These are phyloP conservation scores for Drosophila neotestacea DNA, from an alignment of 2,888 invertebrate species.

Conservation along the genomic window DNA sequence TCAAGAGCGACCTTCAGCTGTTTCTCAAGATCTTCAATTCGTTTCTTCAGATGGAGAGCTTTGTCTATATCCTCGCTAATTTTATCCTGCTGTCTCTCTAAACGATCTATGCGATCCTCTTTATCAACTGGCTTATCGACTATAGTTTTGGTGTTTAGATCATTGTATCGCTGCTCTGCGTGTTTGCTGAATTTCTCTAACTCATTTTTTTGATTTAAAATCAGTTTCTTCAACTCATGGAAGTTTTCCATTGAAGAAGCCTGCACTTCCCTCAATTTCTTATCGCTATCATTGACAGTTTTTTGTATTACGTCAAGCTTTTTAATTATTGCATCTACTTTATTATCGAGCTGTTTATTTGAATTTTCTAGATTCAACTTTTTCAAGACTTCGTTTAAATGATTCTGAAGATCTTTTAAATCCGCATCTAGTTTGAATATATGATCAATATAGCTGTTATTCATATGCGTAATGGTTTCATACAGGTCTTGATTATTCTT, in stretches of 20 bases:
- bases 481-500: background rate
- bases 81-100: slow-evolving; percentile 14
- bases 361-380: background rate
- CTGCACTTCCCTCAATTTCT: background rate
- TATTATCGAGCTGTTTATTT: slow-evolving; percentile 3
- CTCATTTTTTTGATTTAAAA: background rate
- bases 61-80: background rate
- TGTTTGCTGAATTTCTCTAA: background rate
- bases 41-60: background rate
- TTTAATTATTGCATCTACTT: slow-evolving; percentile 3
- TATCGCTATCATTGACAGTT: background rate
- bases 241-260: background rate
- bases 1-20: background rate
- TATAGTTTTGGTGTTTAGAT: background rate
- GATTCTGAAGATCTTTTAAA: background rate
- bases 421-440: background rate
- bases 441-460: slow-evolving; percentile 10
- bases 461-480: background rate
- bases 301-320: background rate
- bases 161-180: background rate
- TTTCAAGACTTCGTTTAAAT: background rate
- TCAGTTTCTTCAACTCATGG: background rate
- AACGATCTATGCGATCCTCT: slow-evolving; percentile 1
- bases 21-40: slow-evolving; percentile 2
- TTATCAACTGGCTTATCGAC: no score